Conservation (phyloP, 2,797 vertebrate genomes). For the Gadopsis bispinosus region DNA sequence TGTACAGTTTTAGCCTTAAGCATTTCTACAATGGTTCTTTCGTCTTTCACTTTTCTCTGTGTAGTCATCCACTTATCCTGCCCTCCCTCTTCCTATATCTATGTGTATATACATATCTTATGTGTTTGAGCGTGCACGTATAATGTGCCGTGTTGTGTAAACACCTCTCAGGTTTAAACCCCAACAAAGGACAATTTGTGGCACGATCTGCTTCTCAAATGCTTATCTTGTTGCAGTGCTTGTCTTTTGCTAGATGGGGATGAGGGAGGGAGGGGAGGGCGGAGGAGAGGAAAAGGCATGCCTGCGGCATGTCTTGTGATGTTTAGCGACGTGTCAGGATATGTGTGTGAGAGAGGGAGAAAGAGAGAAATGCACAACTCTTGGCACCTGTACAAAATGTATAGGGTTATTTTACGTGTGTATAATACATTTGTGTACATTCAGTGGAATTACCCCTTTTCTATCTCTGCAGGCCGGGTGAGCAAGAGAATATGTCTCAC, state of each 20-base stretch:
- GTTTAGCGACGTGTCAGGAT: constrained; percentile 70
- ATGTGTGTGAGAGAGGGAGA: constrained; percentile 28
- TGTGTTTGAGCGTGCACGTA: constrained; percentile 44
- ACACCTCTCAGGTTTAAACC: constrained; percentile 69
- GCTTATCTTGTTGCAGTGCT: constrained; percentile 58
- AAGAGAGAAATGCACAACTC: constrained; percentile 5
- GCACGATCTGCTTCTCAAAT: constrained; percentile 62
- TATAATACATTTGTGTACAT: constrained; percentile 35
- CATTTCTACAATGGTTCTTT: constrained; percentile 35
- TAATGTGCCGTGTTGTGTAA: constrained; percentile 70
- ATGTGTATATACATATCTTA: not conserved
- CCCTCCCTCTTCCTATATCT: constrained; percentile 16
- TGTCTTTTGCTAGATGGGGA: constrained; percentile 53
- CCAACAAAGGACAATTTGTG: constrained; percentile 68
- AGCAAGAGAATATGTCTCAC: constrained; percentile 15
- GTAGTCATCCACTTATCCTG: constrained; percentile 27
- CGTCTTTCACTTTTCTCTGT: constrained; percentile 36
- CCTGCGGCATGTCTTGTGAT: constrained; percentile 73
- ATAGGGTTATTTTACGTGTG: constrained; percentile 32
- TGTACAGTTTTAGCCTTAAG: constrained; percentile 43
- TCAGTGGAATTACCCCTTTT: constrained; percentile 26
- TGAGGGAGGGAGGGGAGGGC: constrained; percentile 30
- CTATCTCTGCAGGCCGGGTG: not conserved
- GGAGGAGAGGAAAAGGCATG: constrained; percentile 67
- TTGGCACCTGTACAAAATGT: constrained; percentile 41